Evolutionary conservation across 2,888 invertebrate species (phyloP).

Genomic region (Matsumyia berberina): DNA sequence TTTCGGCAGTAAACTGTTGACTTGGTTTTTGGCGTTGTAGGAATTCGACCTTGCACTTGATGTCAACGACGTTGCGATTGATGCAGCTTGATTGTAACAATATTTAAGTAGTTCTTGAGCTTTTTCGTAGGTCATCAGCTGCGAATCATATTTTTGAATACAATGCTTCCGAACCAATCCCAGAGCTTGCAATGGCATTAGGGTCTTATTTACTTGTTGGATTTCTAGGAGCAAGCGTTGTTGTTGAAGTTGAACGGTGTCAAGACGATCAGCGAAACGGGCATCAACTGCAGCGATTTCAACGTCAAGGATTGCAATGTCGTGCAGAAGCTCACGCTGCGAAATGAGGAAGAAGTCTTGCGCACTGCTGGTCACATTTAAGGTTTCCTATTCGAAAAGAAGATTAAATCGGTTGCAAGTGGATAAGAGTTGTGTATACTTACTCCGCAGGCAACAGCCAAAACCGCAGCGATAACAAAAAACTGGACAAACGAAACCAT

Average conservation of each 20-base stretch:
- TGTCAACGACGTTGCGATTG: background rate
- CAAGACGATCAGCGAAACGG: constrained; percentile 17
- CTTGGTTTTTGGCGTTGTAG: background rate
- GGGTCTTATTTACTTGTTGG: constrained; percentile 19
- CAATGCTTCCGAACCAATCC: constrained; percentile 36
- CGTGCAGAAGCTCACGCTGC: constrained; percentile 34
- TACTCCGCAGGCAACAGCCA: constrained; percentile 3
- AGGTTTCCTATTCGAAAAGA: background rate
- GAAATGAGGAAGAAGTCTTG: constrained; percentile 38
- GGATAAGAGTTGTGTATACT: background rate
- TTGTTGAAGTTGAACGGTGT: constrained; percentile 25
- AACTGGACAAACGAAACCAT: constrained; percentile 10
- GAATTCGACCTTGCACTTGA: background rate
- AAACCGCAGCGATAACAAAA: background rate
- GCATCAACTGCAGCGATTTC: constrained; percentile 16
- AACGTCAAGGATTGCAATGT: constrained; percentile 17
- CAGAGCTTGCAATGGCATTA: constrained; percentile 27
- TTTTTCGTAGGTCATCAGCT: constrained; percentile 7
- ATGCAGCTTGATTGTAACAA: constrained; percentile 6
- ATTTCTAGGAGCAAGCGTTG: constrained; percentile 19
- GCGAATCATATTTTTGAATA: constrained; percentile 42
- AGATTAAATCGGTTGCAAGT: background rate
- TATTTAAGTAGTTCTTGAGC: background rate
- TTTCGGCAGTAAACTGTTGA: background rate
- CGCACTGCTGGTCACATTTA: constrained; percentile 10